Evolutionary conservation across 1,140 invertebrate genomes (phyloP).

Genomic region (Meteorus sp.): DNA sequence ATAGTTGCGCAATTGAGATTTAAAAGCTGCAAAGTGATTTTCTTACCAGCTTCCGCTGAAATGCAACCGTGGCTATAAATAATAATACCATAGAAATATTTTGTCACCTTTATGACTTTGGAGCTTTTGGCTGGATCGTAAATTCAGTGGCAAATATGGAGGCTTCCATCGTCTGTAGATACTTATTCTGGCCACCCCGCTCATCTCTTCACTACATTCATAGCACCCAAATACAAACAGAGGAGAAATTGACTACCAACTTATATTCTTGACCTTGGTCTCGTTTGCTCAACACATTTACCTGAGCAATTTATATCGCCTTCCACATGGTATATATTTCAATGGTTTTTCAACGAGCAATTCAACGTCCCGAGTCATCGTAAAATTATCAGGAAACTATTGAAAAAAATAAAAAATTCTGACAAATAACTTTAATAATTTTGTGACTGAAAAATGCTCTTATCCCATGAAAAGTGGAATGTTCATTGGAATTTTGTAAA

Average conservation of each 20-base stretch:
- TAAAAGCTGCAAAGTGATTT: slow-evolving; percentile 10
- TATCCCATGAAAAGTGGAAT: too few relatives aligned
- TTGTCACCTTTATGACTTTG: slow-evolving; percentile 53
- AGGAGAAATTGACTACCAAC: slow-evolving; percentile 16
- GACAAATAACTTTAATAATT: too few relatives aligned
- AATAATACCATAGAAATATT: slow-evolving; percentile 49
- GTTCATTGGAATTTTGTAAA: too few relatives aligned
- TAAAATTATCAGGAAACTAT: too few relatives aligned
- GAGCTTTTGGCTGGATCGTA: slow-evolving; percentile 48
- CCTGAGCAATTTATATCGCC: slow-evolving; percentile 10
- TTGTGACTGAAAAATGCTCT: too few relatives aligned
- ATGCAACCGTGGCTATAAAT: slow-evolving; percentile 40
- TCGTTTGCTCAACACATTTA: not conserved
- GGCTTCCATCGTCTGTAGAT: not conserved
- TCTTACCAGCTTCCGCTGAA: slow-evolving; percentile 4
- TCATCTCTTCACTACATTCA: not conserved
- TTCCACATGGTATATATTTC: not conserved
- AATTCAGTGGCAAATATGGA: slow-evolving; percentile 50
- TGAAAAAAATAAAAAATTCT: too few relatives aligned
- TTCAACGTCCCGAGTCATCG: too few relatives aligned
- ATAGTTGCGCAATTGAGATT: slow-evolving; percentile 14
- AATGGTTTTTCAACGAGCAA: not conserved
- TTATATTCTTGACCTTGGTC: slow-evolving; percentile 11
- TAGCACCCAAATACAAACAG: not conserved
- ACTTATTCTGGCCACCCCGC: not conserved